Conservation (phyloP, 2,888 invertebrate species). For the Anarsia innoxiella region DNA sequence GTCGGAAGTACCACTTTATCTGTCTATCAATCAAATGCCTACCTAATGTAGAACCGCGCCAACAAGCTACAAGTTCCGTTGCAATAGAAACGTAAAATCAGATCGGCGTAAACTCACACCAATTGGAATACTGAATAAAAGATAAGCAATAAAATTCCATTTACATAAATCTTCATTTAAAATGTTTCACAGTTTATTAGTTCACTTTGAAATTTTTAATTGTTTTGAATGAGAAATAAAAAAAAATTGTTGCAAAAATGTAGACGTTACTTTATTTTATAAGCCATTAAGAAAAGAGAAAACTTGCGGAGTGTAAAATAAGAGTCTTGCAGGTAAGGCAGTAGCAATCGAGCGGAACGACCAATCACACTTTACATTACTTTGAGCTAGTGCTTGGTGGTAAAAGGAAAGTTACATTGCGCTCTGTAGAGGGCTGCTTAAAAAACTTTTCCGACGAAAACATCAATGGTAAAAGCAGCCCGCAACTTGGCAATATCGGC, state of each 20-base stretch:
- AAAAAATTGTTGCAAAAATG: too few species aligned
- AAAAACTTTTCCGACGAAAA: constrained; percentile 41
- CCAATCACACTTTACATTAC: constrained; percentile 31
- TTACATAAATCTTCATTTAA: constrained; percentile 7
- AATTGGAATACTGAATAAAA: constrained; percentile 9
- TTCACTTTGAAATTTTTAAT: too few species aligned
- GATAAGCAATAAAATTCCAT: constrained; percentile 8
- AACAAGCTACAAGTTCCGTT: constrained; percentile 18
- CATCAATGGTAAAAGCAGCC: constrained; percentile 39
- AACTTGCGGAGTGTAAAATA: too few species aligned
- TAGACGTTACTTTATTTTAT: too few species aligned
- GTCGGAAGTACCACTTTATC: constrained; percentile 44
- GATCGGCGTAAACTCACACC: constrained; percentile 6
- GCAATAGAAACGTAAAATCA: constrained; percentile 3
- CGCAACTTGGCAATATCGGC: constrained; percentile 51
- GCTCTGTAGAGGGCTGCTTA: constrained; percentile 46
- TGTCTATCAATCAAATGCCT: constrained; percentile 27
- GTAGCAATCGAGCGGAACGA: constrained; percentile 27
- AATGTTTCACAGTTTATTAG: constrained; percentile 1
- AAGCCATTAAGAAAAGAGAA: too few species aligned
- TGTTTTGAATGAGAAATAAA: too few species aligned
- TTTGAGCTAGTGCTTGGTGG: constrained; percentile 25
- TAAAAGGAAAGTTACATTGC: constrained; percentile 58
- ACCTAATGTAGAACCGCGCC: constrained; percentile 23
- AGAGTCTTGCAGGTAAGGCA: too few species aligned